Evolutionary conservation across 1,140 invertebrate genomes (phyloP).

Genomic region (Drosophila sp.): DNA sequence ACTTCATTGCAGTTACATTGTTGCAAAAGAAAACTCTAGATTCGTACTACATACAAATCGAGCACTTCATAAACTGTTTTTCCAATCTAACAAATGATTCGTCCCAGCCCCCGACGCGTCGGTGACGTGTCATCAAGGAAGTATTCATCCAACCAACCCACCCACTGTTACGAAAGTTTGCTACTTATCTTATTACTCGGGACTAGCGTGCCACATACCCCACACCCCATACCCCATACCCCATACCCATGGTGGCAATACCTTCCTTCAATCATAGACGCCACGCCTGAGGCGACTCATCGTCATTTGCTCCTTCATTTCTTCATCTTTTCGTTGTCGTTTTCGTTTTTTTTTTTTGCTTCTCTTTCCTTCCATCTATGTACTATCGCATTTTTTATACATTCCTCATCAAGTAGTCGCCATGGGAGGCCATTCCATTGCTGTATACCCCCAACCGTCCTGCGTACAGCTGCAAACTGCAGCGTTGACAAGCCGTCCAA

Average conservation of each 20-base stretch:
- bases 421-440: conserved; percentile 41
- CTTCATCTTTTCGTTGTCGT: not conserved
- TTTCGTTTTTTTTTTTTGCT: not conserved
- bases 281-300: conserved; percentile 17
- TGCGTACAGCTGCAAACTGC: conserved; percentile 61
- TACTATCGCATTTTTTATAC: conserved; percentile 30
- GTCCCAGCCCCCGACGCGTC: not conserved
- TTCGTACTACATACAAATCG: not conserved
- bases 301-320: conserved; percentile 3
- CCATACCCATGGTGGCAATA: not conserved
- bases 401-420: conserved; percentile 48
- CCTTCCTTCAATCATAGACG: conserved; percentile 13
- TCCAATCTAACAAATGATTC: not conserved
- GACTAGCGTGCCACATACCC: not conserved
- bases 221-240: not conserved
- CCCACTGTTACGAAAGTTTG: not conserved
- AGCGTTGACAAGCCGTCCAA: conserved; percentile 69
- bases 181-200: conserved; percentile 51
- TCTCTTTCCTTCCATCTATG: conserved; percentile 30
- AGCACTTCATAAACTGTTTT: conserved; percentile 6
- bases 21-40: not conserved
- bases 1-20: not conserved
- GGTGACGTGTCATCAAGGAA: not conserved
- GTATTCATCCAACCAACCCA: not conserved
- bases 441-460: conserved; percentile 32